Conservation (phyloP, 2,797 vertebrate species). For the Spea hammondii region DNA sequence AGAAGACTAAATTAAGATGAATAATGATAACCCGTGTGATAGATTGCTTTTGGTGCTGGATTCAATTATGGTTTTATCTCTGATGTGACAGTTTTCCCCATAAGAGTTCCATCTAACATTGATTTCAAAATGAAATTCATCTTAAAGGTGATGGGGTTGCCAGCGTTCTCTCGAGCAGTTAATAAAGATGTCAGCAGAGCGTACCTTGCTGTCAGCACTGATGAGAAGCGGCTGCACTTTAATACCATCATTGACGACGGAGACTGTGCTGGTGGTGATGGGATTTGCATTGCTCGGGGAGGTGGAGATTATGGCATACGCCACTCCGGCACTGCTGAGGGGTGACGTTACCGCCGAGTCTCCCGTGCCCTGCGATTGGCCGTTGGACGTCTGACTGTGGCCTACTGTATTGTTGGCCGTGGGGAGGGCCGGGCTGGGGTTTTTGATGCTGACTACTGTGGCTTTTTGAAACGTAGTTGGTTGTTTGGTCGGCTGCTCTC, state of each 20-base stretch:
- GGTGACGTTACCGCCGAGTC: constrained; percentile 65
- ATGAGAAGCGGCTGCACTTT: constrained; percentile 84
- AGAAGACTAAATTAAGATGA: too few relatives aligned
- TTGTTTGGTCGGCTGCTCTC: constrained; percentile 84
- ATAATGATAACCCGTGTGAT: too few relatives aligned
- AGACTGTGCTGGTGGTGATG: constrained; percentile 66
- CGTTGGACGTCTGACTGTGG: constrained; percentile 71
- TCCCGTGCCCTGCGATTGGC: constrained; percentile 63
- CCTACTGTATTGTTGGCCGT: constrained; percentile 92
- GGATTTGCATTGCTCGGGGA: constrained; percentile 74
- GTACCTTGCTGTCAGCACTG: constrained; percentile 82
- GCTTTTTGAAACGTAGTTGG: constrained; percentile 76
- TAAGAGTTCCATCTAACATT: background rate
- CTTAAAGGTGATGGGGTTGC: too few relatives aligned
- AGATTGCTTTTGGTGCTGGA: too few relatives aligned
- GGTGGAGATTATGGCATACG: constrained; percentile 93
- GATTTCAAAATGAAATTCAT: background rate
- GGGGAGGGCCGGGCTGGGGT: constrained; percentile 84
- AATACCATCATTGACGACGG: constrained; percentile 78
- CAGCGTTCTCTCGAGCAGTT: too few relatives aligned
- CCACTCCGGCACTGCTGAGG: constrained; percentile 80
- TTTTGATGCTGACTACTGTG: constrained; percentile 74
- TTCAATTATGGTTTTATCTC: too few relatives aligned
- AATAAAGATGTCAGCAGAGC: constrained; percentile 31
- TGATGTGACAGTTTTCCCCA: too few relatives aligned